These are phyloP conservation scores for Apocrypta bakeri DNA, from an alignment of 1,140 invertebrate species.

Conservation along the genomic window DNA sequence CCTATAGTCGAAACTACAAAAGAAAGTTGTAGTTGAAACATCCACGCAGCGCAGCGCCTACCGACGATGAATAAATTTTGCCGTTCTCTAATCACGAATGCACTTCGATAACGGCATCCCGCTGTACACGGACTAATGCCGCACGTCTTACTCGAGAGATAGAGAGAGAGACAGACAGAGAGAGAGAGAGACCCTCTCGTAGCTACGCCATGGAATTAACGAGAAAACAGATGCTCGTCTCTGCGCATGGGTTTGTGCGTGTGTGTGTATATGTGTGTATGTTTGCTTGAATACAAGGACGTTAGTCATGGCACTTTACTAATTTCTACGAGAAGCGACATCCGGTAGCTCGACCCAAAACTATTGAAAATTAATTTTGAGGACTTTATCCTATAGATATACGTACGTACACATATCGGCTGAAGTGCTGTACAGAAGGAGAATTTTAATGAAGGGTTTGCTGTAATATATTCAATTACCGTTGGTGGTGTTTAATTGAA, in stretches of 20 bases:
- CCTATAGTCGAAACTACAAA: background rate
- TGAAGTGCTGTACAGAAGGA: too few relatives aligned
- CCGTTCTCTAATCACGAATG: constrained; percentile 1
- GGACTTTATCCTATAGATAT: background rate
- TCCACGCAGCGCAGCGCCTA: background rate
- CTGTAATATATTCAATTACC: too few relatives aligned
- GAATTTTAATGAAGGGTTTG: too few relatives aligned
- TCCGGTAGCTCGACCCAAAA: constrained; percentile 10
- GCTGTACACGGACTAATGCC: background rate
- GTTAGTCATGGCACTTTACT: constrained; percentile 19
- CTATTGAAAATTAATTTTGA: constrained; percentile 30
- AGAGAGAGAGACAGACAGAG: too few relatives aligned
- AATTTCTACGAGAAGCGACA: constrained; percentile 24
- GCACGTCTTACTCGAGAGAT: background rate
- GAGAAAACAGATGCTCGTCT: background rate
- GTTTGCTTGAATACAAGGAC: background rate
- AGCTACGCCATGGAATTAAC: background rate
- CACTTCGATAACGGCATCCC: constrained; percentile 1
- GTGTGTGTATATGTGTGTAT: background rate
- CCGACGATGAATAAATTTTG: background rate
- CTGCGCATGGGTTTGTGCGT: background rate
- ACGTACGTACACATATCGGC: too few relatives aligned
- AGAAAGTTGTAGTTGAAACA: background rate
- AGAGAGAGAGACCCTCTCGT: background rate
- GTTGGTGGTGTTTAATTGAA: too few relatives aligned